phyloP scores from a whole-genome alignment of 2,113 vertebrate genomes.

The Rostratula benghalensis region DNA sequence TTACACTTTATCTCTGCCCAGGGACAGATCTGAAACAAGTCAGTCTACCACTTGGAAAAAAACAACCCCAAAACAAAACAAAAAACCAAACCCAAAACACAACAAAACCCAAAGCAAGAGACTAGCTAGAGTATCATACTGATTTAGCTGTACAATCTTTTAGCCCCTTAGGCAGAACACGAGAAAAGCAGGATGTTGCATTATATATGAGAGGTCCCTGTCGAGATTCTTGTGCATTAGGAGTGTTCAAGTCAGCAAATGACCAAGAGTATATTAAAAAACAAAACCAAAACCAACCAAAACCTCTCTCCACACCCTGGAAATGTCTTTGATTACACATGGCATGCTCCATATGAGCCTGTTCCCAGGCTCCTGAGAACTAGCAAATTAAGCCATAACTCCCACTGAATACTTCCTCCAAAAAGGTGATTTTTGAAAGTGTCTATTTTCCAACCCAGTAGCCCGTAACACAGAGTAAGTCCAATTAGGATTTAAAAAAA shows the following conservation, averaged over 20 bases:
- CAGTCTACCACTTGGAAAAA: not conserved
- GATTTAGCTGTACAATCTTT: not conserved
- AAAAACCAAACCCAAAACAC: not conserved
- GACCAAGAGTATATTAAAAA: not conserved
- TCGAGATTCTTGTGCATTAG: not conserved
- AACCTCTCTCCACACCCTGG: not conserved
- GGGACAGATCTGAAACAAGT: not conserved
- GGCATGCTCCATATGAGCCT: not conserved
- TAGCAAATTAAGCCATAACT: conserved; percentile 17
- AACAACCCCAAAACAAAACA: not conserved
- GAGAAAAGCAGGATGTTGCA: not conserved
- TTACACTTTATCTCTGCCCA: not conserved
- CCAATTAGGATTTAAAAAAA: not conserved
- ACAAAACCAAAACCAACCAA: not conserved
- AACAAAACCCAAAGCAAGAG: not conserved
- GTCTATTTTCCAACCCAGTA: not conserved
- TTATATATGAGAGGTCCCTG: not conserved
- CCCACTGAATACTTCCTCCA: not conserved
- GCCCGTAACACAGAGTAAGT: not conserved
- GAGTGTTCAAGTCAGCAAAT: not conserved
- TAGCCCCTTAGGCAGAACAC: not conserved
- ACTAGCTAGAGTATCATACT: not conserved
- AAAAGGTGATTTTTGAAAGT: not conserved
- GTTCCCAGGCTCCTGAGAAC: not conserved
- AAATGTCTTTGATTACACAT: not conserved